Percentiles rank a stretch among this genome's conserved stretches.
phyloP scores from a whole-genome alignment of 2,888 invertebrate genomes.

The Eupithecia subumbrata region DNA sequence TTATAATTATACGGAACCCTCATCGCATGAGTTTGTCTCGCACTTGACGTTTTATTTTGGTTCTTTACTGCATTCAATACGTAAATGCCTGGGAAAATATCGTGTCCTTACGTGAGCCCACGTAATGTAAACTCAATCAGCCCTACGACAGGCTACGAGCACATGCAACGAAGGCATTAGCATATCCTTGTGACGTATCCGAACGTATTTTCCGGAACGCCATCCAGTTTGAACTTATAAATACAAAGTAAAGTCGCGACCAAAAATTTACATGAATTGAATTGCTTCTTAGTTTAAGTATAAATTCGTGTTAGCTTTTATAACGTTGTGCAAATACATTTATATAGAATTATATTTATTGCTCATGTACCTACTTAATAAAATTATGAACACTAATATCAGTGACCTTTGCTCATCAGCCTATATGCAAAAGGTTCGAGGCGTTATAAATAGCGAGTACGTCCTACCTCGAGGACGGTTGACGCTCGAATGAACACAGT shows the following conservation, averaged over 20 bases:
- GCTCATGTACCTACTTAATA: neutral
- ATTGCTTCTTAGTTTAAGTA: neutral
- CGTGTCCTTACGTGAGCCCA: neutral
- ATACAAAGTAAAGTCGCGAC: neutral
- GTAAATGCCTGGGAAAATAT: neutral
- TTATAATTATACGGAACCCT: no score
- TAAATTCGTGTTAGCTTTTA: neutral
- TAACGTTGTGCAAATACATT: neutral
- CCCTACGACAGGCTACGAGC: conserved; percentile 55
- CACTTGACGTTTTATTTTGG: neutral
- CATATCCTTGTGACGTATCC: conserved; percentile 58
- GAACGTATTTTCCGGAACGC: conserved; percentile 56
- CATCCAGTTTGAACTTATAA: neutral
- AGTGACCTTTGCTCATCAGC: conserved; percentile 29
- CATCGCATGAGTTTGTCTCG: no score
- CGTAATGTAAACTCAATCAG: conserved; percentile 67
- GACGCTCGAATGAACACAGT: conserved; percentile 56
- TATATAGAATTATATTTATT: neutral
- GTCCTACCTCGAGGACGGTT: conserved; percentile 48
- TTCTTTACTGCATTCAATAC: neutral
- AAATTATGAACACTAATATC: conserved; percentile 3
- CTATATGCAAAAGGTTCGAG: conserved; percentile 25
- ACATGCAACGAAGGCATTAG: conserved; percentile 69
- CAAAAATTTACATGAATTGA: neutral
- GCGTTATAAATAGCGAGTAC: conserved; percentile 48